Percentiles rank a stretch among this genome's conserved stretches.
Evolutionary conservation across 64 coral and sea anemone genomes (phyloP).

Genomic region (Pocillopora damicornis): DNA sequence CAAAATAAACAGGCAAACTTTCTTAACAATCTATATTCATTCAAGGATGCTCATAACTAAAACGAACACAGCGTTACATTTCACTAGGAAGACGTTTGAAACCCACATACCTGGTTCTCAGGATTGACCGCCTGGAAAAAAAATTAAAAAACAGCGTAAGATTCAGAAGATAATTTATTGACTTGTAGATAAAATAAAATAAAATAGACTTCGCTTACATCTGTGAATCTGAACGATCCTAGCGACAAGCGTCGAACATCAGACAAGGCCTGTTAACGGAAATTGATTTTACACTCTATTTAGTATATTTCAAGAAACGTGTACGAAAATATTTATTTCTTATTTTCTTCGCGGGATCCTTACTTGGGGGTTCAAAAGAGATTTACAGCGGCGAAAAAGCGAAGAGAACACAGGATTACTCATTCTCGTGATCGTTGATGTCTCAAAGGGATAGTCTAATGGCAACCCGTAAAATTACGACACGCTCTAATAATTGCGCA

Average conservation of each 20-base stretch:
- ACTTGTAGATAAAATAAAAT: no score
- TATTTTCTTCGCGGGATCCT: background rate
- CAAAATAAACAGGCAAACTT: no score
- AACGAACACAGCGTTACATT: background rate
- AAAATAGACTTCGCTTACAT: constrained; percentile 16
- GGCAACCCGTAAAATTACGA: background rate
- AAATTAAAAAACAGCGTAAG: background rate
- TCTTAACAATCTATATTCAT: no score
- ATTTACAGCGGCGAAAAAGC: constrained; percentile 5
- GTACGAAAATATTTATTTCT: background rate
- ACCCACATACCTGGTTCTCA: constrained; percentile 18
- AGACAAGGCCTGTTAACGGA: background rate
- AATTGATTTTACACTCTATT: background rate
- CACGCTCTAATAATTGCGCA: constrained; percentile 32
- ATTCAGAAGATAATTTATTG: background rate
- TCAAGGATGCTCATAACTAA: no score
- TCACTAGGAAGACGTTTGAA: background rate
- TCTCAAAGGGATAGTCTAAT: background rate
- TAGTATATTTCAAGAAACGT: background rate
- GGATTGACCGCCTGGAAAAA: constrained; percentile 16
- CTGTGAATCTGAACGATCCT: constrained; percentile 9
- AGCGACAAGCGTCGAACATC: background rate
- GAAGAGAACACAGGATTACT: background rate
- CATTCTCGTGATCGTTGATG: background rate
- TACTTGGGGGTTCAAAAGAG: constrained; percentile 2